Conservation (phyloP, 2,797 vertebrate species). For the Denticeps clupeoides region DNA sequence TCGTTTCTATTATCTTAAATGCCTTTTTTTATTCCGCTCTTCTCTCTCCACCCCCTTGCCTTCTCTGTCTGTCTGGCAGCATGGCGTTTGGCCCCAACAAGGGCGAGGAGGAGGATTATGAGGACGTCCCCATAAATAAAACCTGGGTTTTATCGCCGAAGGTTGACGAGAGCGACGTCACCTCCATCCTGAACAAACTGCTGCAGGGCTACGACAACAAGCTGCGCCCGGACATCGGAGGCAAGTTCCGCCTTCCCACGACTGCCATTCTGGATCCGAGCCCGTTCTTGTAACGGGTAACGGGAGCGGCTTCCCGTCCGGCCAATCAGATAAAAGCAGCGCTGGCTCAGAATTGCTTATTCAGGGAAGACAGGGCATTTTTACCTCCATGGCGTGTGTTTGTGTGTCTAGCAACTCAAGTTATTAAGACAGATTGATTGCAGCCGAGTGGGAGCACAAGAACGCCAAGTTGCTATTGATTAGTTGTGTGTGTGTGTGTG, state of each 20-base stretch:
- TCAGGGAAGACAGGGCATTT: too few relatives aligned
- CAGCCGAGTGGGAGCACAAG: constrained; percentile 10
- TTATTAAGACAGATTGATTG: constrained; percentile 20
- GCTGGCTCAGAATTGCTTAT: not conserved
- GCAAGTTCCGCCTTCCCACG: constrained; percentile 46
- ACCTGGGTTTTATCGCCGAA: constrained; percentile 93
- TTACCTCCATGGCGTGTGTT: too few relatives aligned
- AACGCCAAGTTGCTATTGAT: constrained; percentile 24
- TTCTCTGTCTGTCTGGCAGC: constrained; percentile 32
- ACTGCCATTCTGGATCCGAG: constrained; percentile 3
- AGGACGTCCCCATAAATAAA: constrained; percentile 84
- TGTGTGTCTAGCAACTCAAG: too few relatives aligned
- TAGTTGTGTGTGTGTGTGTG: constrained; percentile 1
- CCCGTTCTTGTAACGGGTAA: not conserved
- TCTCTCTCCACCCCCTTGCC: constrained; percentile 10
- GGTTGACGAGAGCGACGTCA: constrained; percentile 90
- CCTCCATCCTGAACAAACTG: constrained; percentile 83
- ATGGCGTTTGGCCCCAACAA: constrained; percentile 64
- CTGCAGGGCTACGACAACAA: constrained; percentile 92
- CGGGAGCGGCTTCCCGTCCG: constrained; percentile 25
- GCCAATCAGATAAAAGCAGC: not conserved
- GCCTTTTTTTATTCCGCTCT: not conserved
- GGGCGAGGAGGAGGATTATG: constrained; percentile 87
- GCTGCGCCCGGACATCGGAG: constrained; percentile 88
- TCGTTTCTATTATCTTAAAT: not conserved